phyloP scores from a whole-genome alignment of 2,113 vertebrate species.

The Arvicanthis niloticus region DNA sequence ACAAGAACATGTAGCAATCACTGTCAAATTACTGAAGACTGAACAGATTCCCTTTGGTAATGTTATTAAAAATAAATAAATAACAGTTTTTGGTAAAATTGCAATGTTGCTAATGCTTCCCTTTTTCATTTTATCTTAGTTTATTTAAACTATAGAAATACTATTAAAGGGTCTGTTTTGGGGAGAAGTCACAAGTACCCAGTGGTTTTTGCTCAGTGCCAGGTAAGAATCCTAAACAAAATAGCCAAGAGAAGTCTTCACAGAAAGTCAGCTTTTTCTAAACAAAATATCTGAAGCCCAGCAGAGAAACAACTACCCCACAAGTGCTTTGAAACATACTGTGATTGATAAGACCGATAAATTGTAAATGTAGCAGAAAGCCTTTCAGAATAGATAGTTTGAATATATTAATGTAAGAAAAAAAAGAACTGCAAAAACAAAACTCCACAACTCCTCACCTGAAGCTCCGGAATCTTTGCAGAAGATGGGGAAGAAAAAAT shows the following conservation, averaged over 20 bases:
- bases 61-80: background rate
- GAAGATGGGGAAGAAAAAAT: background rate
- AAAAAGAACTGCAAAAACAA: background rate
- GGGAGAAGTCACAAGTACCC: background rate
- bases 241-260: too few species aligned
- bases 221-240: background rate
- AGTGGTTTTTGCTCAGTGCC: too few species aligned
- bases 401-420: background rate
- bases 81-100: slow-evolving; percentile 16
- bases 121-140: background rate
- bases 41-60: background rate
- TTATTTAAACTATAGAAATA: background rate
- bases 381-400: background rate
- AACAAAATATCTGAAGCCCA: background rate
- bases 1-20: background rate
- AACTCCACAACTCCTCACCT: fast-evolving
- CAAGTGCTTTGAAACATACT: background rate
- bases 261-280: background rate
- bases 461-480: background rate
- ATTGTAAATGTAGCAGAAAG: background rate
- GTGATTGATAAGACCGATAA: background rate
- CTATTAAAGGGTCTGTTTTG: background rate
- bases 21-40: slow-evolving; percentile 20
- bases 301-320: background rate
- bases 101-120: background rate